Base-by-base conservation (phyloP, 2,888 invertebrate genomes). In the Rugalucina vietnamica region DNA sequence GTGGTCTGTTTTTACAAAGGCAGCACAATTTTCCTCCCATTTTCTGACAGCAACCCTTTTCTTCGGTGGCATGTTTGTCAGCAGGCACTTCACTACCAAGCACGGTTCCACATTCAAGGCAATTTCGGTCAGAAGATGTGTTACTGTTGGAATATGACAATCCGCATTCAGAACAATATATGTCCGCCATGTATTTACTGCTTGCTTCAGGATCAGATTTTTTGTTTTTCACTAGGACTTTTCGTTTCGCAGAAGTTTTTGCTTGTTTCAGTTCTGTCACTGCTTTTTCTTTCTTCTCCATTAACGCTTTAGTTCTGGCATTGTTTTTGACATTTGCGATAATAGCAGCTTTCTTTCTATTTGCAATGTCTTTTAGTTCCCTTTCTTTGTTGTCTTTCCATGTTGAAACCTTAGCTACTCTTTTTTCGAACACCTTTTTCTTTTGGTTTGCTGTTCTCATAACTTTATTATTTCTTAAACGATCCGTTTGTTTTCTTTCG, bases 1-100 rank as follows among this genome's bases (percentile, higher is more conserved):
- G 24, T 0, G 72, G 72, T 54, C 81, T 57, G n/a, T 85, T 81
- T 32, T 81, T 65, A 24, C 71, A 50, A 8, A 70, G 27, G 14
- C 60, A 60, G 29, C 60, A 60, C 60, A 60, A n/a, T 60, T 24
- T 60, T 4, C 24, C 60, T 29, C 14, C 60, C 10, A 60, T 2
- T 27, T 24, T n/a, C 29, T 29, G 2, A 14, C 60, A 60, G 29
- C 60, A 60, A 60, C 3, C 27, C 24, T 29, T 27, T 5, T 27
- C 29, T 14, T 24, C 14, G 29, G 43, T 12, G 10, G 43, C 10
- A 1, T 24, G 10, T 14, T 29, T 39, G 18, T 60, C 60, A 57
- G 14, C 39, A 39, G 3, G 0, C 36, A n/a, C 21, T 18, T 36
- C 3, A 36, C 27, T 70, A 24, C 57, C 39, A 60, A 74, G 43